phyloP scores from a whole-genome alignment of 2,888 invertebrate species.

The Ptilodon capucinus region DNA sequence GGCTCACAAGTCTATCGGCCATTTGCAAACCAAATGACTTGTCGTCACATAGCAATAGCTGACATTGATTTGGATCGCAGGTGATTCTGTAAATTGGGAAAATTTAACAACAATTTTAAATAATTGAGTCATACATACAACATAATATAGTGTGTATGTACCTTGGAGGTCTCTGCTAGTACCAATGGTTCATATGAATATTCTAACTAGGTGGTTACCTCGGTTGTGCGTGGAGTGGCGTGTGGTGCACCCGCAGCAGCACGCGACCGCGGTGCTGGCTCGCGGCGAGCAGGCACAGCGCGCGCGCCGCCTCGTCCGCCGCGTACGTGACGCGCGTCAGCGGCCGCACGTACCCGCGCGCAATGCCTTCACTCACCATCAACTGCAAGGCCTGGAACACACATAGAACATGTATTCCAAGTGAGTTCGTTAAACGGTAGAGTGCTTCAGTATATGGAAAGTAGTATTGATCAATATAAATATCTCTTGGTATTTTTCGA shows the following conservation, averaged over 20 bases:
- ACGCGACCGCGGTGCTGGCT: conserved; percentile 25
- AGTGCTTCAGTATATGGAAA: too few species aligned
- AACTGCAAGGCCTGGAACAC: conserved; percentile 42
- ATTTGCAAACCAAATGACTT: conserved; percentile 38
- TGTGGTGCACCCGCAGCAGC: conserved; percentile 11
- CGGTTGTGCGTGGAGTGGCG: conserved; percentile 22
- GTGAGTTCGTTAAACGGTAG: too few species aligned
- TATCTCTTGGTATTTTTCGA: too few species aligned
- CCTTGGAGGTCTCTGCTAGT: too few species aligned
- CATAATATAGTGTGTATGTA: too few species aligned
- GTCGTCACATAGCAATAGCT: conserved; percentile 45
- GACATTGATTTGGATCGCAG: conserved; percentile 31
- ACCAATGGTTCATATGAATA: too few species aligned
- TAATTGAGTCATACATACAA: too few species aligned
- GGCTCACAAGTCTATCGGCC: conserved; percentile 41
- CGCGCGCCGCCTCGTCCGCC: conserved; percentile 44
- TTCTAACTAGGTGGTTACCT: too few species aligned
- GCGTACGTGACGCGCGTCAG: conserved; percentile 50
- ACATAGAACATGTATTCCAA: background rate
- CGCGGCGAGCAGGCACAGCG: conserved; percentile 13
- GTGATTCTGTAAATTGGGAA: conserved; percentile 36
- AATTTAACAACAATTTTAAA: too few species aligned
- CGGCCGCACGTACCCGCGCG: conserved; percentile 56
- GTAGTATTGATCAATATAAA: too few species aligned
- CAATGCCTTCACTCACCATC: conserved; percentile 55